Evolutionary conservation across 2,888 invertebrate genomes (phyloP).

Genomic region (Agrotis segetum): DNA sequence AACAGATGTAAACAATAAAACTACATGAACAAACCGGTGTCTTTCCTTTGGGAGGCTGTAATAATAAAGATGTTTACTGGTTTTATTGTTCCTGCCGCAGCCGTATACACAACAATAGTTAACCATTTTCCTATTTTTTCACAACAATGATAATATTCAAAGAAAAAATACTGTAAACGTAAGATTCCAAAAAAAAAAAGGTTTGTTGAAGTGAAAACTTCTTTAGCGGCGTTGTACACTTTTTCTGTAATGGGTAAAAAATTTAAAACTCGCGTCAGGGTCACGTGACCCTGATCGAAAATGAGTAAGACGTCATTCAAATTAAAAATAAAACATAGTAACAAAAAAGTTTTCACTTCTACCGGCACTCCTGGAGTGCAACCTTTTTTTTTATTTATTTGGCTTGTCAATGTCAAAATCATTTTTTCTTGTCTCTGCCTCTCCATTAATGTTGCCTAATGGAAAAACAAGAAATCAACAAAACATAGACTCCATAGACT

Average conservation of each 20-base stretch:
- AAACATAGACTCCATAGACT: too few species aligned
- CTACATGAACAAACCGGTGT: slow-evolving; percentile 72
- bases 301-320: too few species aligned
- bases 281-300: too few species aligned
- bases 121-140: slow-evolving; percentile 73
- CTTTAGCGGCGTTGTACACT: too few species aligned
- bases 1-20: background rate
- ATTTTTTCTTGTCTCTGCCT: background rate
- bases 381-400: background rate
- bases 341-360: too few species aligned
- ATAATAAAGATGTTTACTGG: slow-evolving; percentile 81
- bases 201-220: too few species aligned
- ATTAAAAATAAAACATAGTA: too few species aligned
- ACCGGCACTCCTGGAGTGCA: too few species aligned
- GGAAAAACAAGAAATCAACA: background rate
- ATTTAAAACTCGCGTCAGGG: too few species aligned
- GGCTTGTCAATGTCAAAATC: slow-evolving; percentile 13
- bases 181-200: background rate
- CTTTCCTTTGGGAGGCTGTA: slow-evolving; percentile 83
- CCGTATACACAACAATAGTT: slow-evolving; percentile 86
- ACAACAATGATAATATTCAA: background rate
- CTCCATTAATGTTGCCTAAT: slow-evolving; percentile 1
- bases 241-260: too few species aligned
- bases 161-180: background rate
- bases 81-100: slow-evolving; percentile 83